Evolutionary conservation across 2,888 invertebrate genomes (phyloP).

Genomic region (Rhogogaster chlorosoma): DNA sequence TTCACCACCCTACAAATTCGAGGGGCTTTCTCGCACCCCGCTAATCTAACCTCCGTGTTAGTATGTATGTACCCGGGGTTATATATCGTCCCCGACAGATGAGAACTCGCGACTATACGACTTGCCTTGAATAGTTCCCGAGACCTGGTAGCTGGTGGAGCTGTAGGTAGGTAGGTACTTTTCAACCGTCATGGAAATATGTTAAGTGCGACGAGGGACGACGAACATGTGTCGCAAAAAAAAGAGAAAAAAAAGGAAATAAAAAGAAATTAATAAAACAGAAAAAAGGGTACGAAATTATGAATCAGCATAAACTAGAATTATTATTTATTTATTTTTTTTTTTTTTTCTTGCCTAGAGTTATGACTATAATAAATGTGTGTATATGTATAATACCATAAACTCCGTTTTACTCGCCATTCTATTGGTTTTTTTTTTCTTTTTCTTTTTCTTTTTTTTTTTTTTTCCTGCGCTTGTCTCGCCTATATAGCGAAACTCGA

Average conservation of each 20-base stretch:
- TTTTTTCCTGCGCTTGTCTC: not conserved
- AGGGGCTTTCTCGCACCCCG: constrained; percentile 40
- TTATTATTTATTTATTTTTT: constrained; percentile 6
- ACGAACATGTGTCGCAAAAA: not conserved
- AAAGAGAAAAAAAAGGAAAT: not conserved
- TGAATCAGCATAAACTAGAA: constrained; percentile 39
- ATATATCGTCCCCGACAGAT: constrained; percentile 21
- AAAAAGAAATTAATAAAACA: not conserved
- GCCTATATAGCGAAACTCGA: not conserved
- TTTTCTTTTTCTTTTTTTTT: not conserved
- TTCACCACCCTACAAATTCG: constrained; percentile 19
- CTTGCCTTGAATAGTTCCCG: not conserved
- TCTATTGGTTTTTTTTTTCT: not conserved
- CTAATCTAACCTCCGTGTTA: constrained; percentile 18
- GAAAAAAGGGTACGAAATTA: constrained; percentile 18
- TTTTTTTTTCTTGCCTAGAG: not conserved
- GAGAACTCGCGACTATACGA: not conserved
- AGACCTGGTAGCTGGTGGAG: too few species aligned
- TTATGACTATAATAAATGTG: not conserved
- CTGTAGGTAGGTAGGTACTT: not conserved
- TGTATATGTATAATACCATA: not conserved
- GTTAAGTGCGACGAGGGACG: constrained; percentile 31
- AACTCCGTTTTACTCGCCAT: not conserved
- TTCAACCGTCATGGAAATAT: constrained; percentile 21
- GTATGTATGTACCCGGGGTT: not conserved